Conservation (phyloP, 2,113 vertebrate species). For the Phalacrocorax carbo region DNA sequence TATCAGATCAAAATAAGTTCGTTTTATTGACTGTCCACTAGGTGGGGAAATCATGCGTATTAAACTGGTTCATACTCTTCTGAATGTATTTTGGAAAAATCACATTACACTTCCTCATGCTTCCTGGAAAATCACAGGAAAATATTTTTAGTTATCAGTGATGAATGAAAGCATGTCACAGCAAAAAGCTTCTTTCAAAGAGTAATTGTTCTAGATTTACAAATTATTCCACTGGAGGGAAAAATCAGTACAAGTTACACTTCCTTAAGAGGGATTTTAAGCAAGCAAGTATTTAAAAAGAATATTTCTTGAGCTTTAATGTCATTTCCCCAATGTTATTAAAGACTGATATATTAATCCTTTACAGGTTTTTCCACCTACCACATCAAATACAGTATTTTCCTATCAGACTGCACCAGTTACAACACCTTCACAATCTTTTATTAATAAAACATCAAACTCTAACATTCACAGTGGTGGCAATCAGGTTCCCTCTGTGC, state of each 20-base stretch:
- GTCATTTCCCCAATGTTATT: background rate
- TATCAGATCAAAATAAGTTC: background rate
- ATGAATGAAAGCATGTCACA: background rate
- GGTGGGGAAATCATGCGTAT: background rate
- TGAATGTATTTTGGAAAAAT: background rate
- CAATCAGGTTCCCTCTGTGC: slow-evolving; percentile 71
- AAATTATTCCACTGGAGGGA: background rate
- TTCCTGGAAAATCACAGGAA: background rate
- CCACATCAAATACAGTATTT: slow-evolving; percentile 74
- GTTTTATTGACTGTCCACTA: slow-evolving; percentile 8
- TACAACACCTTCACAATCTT: slow-evolving; percentile 79
- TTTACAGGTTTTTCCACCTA: slow-evolving; percentile 57
- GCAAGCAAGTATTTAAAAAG: background rate
- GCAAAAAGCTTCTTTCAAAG: background rate
- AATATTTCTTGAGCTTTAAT: background rate
- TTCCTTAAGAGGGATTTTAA: background rate
- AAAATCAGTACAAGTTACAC: background rate
- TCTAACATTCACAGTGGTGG: slow-evolving; percentile 65
- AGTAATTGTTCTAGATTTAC: background rate
- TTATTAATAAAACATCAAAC: slow-evolving; percentile 78
- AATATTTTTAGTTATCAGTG: background rate
- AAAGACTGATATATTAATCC: too few species aligned
- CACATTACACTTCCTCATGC: background rate
- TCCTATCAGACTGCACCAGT: slow-evolving; percentile 78
- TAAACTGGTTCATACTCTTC: background rate